A percentile compares a stretch with the other conserved stretches of the same genome.
These are phyloP conservation scores for Lydus trimaculatus DNA, from an alignment of 2,888 invertebrate genomes.

Conservation along the genomic window DNA sequence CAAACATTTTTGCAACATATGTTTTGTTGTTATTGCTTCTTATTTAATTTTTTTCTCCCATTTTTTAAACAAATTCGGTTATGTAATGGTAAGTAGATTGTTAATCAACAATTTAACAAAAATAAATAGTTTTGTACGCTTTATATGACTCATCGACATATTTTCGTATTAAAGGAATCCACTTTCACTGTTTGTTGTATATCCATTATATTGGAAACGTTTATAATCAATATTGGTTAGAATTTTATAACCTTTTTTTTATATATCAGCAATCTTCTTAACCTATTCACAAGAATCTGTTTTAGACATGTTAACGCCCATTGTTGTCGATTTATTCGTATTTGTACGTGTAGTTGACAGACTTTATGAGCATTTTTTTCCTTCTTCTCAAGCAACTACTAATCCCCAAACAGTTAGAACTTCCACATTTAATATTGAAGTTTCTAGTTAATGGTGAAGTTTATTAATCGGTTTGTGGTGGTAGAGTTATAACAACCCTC, in stretches of 20 bases:
- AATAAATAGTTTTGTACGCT: background rate
- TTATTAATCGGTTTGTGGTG: slow-evolving; percentile 28
- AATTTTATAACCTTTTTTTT: background rate
- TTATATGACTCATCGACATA: background rate
- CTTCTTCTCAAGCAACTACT: too few relatives aligned
- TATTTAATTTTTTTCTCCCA: too few relatives aligned
- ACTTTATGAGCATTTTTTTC: background rate
- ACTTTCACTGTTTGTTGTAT: background rate
- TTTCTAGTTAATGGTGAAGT: slow-evolving; percentile 22
- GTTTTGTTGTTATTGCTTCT: background rate
- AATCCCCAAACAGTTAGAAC: background rate
- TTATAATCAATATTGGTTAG: background rate
- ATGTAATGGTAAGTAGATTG: background rate
- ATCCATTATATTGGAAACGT: too few relatives aligned
- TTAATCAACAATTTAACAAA: background rate
- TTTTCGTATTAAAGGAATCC: background rate
- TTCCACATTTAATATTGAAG: background rate
- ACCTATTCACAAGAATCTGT: background rate
- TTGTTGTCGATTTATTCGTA: background rate
- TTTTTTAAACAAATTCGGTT: background rate
- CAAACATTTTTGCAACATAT: background rate
- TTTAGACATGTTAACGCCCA: slow-evolving; percentile 1
- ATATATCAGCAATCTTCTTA: background rate
- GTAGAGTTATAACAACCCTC: slow-evolving; percentile 22
- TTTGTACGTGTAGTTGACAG: slow-evolving; percentile 1